Percentiles rank a stretch among this genome's conserved stretches.
These are phyloP conservation scores for Dendroctonus valens DNA, from an alignment of 1,140 invertebrate species.

Conservation along the genomic window DNA sequence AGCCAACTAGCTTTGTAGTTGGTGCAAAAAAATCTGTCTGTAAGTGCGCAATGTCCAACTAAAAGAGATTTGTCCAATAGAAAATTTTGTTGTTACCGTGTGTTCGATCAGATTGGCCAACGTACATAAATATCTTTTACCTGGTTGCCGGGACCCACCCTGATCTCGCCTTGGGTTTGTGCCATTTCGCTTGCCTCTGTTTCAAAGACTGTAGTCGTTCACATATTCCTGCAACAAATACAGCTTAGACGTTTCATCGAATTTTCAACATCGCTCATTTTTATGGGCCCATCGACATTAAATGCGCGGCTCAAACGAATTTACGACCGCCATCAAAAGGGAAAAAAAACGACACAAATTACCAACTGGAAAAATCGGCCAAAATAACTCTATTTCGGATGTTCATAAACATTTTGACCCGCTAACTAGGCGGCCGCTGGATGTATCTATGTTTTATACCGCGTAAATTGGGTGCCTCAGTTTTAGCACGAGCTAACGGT, in stretches of 20 bases:
- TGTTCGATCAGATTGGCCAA: conserved; percentile 51
- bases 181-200: conserved; percentile 44
- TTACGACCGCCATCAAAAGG: conserved; percentile 10
- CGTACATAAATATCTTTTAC: conserved; percentile 67
- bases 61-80: conserved; percentile 13
- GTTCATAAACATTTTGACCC: conserved; percentile 5
- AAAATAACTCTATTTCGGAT: conserved; percentile 11
- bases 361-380: conserved; percentile 4
- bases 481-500: neutral
- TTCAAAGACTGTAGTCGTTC: neutral
- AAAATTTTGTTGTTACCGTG: conserved; percentile 53
- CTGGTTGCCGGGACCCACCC: conserved; percentile 93
- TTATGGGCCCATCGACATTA: conserved; percentile 1
- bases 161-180: conserved; percentile 89
- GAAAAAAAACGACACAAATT: conserved; percentile 14
- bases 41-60: too few relatives aligned
- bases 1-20: too few relatives aligned
- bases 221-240: conserved; percentile 6
- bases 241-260: neutral
- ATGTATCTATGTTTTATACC: neutral
- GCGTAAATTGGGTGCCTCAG: neutral
- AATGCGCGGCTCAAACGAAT: neutral
- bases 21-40: too few relatives aligned
- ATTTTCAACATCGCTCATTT: conserved; percentile 9
- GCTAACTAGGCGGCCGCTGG: conserved; percentile 13